phyloP scores from a whole-genome alignment of 2,113 vertebrate genomes.

The Saiga tatarica region DNA sequence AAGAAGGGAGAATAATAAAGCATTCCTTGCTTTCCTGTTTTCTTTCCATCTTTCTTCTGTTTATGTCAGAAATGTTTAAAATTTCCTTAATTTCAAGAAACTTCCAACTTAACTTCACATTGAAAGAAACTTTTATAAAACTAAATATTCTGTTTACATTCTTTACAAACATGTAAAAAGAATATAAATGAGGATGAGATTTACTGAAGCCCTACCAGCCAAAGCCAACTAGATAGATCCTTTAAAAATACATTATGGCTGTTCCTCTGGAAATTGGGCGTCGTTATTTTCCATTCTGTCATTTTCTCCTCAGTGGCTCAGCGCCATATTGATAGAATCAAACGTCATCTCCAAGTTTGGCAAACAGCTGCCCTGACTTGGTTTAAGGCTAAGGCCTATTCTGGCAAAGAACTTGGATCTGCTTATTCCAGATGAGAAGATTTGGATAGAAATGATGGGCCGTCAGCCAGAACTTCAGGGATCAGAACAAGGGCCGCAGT shows the following conservation, averaged over 20 bases:
- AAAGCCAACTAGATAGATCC: conserved; percentile 1
- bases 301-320: conserved; percentile 54
- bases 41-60: neutral
- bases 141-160: conserved; percentile 29
- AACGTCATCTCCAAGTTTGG: conserved; percentile 68
- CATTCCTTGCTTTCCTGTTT: neutral
- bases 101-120: neutral
- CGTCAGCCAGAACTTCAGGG: conserved; percentile 46
- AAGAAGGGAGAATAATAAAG: neutral
- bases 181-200: neutral
- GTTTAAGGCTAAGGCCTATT: conserved; percentile 74
- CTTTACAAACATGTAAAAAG: neutral
- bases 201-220: neutral
- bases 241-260: neutral
- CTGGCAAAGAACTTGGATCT: conserved; percentile 72
- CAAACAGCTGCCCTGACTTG: conserved; percentile 77
- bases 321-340: conserved; percentile 71
- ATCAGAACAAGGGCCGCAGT: neutral
- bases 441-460: conserved; percentile 58
- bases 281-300: conserved; percentile 62
- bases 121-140: conserved; percentile 21
- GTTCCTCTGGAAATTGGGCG: conserved; percentile 25
- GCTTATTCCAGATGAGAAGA: conserved; percentile 73
- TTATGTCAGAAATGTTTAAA: neutral
- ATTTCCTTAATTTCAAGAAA: conserved; percentile 6